Evolutionary conservation across 30 jellyfish, hydroid and myxozoan genomes (phyloP).

Genomic region (Chrysaora quinquecirrha): DNA sequence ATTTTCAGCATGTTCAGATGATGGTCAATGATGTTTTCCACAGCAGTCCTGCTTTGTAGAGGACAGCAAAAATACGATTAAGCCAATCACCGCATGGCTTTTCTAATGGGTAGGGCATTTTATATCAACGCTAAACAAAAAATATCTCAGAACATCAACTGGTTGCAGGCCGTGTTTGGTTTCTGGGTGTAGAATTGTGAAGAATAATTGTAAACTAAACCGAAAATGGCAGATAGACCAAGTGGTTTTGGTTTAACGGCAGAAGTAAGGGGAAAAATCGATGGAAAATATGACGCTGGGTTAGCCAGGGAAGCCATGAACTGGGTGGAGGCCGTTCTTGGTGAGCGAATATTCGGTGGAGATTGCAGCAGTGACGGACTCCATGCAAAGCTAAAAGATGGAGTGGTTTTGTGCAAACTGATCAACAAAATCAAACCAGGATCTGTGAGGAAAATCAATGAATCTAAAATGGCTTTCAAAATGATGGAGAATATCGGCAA

Average conservation of each 20-base stretch:
- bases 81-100: too few relatives aligned
- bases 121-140: too few relatives aligned
- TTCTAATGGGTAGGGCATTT: too few relatives aligned
- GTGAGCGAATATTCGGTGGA: constrained; percentile 54
- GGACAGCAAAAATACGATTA: too few relatives aligned
- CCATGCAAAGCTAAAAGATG: constrained; percentile 78
- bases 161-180: too few relatives aligned
- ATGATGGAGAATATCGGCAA: constrained; percentile 97
- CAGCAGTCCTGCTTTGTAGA: too few relatives aligned
- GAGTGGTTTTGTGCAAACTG: constrained; percentile 78
- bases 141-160: too few relatives aligned
- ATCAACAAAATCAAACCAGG: constrained; percentile 78
- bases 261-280: constrained; percentile 59
- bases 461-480: constrained; percentile 67
- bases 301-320: constrained; percentile 66
- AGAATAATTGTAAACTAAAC: too few relatives aligned
- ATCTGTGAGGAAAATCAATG: constrained; percentile 74
- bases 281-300: constrained; percentile 59
- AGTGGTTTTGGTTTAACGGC: constrained; percentile 66
- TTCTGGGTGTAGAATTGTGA: too few relatives aligned
- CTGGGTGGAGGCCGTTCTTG: constrained; percentile 82
- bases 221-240: constrained; percentile 68
- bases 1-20: too few relatives aligned
- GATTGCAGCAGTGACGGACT: constrained; percentile 71
- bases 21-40: too few relatives aligned